phyloP scores from a whole-genome alignment of 2,113 vertebrate species.

The Herpailurus yagouaroundi region DNA sequence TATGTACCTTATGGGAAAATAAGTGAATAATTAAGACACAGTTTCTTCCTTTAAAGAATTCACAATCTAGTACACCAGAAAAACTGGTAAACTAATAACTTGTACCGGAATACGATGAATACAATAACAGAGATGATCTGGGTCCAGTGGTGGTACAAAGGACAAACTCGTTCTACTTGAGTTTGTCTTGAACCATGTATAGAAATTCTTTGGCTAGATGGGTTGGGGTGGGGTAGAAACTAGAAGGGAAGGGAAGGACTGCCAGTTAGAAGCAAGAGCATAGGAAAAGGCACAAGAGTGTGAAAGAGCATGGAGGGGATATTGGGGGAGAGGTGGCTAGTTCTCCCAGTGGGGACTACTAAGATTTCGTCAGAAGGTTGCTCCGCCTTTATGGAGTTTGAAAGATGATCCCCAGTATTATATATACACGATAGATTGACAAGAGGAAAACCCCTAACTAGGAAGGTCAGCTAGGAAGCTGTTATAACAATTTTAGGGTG shows the following conservation, averaged over 20 bases:
- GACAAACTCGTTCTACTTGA: not conserved
- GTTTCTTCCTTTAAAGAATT: not conserved
- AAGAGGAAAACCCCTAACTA: not conserved
- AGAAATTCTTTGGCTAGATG: not conserved
- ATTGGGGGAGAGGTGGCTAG: not conserved
- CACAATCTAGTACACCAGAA: not conserved
- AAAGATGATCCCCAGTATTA: not conserved
- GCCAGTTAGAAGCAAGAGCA: not conserved
- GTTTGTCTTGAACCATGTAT: not conserved
- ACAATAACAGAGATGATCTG: not conserved
- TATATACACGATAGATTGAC: not conserved
- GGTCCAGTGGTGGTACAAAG: too few species aligned
- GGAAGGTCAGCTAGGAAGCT: slow-evolving; percentile 8
- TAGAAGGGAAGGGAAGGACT: too few species aligned
- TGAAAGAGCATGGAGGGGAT: rapidly evolving
- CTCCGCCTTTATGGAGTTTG: not conserved
- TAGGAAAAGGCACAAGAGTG: not conserved
- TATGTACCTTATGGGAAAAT: not conserved
- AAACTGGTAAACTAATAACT: not conserved
- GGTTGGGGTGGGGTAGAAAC: too few species aligned
- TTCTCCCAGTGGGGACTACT: not conserved
- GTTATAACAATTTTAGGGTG: not conserved
- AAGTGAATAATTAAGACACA: not conserved
- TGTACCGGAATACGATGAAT: not conserved
- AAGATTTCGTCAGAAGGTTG: not conserved